phyloP scores from a whole-genome alignment of 2,888 invertebrate genomes.

The Papilio elwesi region DNA sequence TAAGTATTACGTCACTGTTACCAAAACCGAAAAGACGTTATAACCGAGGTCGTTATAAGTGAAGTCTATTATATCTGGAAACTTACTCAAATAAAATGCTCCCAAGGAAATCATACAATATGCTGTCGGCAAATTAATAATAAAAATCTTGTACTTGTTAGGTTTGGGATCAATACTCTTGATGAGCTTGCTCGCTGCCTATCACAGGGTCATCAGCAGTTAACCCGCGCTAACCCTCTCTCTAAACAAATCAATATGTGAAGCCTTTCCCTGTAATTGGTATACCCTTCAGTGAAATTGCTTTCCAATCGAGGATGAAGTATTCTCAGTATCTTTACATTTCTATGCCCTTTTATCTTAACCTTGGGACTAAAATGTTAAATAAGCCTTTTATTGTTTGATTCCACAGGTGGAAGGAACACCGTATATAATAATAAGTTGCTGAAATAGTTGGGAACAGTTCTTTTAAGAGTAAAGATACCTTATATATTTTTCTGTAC shows the following conservation, averaged over 20 bases:
- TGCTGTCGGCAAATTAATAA: not conserved
- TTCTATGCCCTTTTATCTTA: not conserved
- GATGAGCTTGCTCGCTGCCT: conserved; percentile 41
- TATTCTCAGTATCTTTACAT: not conserved
- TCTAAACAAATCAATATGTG: conserved; percentile 40
- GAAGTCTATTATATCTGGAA: too few species aligned
- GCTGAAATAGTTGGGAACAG: too few species aligned
- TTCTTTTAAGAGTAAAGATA: too few species aligned
- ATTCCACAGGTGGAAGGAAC: too few species aligned
- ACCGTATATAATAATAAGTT: too few species aligned
- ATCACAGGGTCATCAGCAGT: conserved; percentile 42
- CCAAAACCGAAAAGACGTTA: too few species aligned
- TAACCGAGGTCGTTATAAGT: too few species aligned
- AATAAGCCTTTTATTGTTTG: too few species aligned
- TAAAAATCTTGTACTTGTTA: conserved; percentile 9
- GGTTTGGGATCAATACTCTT: conserved; percentile 45
- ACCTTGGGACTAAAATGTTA: not conserved
- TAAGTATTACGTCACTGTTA: too few species aligned
- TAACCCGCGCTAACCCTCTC: conserved; percentile 38
- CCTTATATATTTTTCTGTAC: too few species aligned
- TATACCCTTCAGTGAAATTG: conserved; percentile 38
- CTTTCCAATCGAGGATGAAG: conserved; percentile 28
- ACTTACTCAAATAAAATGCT: too few species aligned
- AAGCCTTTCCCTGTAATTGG: conserved; percentile 37
- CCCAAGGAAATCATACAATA: not conserved